Conservation (phyloP, 2,888 invertebrate genomes). For the Rapana venosa region DNA sequence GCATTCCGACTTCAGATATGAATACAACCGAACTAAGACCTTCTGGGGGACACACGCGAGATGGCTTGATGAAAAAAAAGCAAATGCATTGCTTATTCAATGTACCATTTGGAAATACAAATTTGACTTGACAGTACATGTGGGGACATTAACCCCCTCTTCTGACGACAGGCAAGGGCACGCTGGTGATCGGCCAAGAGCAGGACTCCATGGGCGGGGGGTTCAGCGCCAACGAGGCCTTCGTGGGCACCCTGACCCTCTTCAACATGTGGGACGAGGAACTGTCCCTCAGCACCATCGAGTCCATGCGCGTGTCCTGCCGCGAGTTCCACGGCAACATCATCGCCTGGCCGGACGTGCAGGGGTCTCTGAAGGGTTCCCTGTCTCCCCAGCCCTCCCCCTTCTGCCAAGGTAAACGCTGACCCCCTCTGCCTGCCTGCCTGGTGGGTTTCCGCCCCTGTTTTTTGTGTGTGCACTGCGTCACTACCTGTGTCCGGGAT, state of each 20-base stretch:
- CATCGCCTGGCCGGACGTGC: slow-evolving; percentile 83
- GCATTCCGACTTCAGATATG: too few relatives aligned
- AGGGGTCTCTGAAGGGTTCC: slow-evolving; percentile 81
- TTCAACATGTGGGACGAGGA: slow-evolving; percentile 83
- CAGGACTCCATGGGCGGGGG: slow-evolving; percentile 83
- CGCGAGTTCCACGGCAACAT: slow-evolving; percentile 81
- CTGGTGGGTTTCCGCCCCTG: too few relatives aligned
- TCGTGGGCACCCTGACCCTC: slow-evolving; percentile 83
- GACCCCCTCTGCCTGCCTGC: background rate
- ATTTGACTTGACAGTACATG: too few relatives aligned
- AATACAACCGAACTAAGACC: too few relatives aligned
- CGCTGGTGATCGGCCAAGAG: slow-evolving; percentile 85
- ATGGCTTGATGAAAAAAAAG: too few relatives aligned
- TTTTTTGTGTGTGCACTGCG: too few relatives aligned
- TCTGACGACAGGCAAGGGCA: slow-evolving; percentile 79
- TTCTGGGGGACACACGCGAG: too few relatives aligned
- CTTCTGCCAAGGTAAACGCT: slow-evolving; percentile 81
- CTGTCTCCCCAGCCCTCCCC: slow-evolving; percentile 81
- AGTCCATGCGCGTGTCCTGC: slow-evolving; percentile 71
- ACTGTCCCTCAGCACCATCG: slow-evolving; percentile 79
- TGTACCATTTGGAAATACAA: too few relatives aligned
- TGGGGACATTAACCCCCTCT: too few relatives aligned
- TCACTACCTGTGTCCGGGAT: too few relatives aligned
- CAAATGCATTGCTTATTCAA: too few relatives aligned
- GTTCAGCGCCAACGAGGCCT: slow-evolving; percentile 85